Evolutionary conservation across 2,113 vertebrate species (phyloP).

Genomic region (Myrmophylax atrothorax): DNA sequence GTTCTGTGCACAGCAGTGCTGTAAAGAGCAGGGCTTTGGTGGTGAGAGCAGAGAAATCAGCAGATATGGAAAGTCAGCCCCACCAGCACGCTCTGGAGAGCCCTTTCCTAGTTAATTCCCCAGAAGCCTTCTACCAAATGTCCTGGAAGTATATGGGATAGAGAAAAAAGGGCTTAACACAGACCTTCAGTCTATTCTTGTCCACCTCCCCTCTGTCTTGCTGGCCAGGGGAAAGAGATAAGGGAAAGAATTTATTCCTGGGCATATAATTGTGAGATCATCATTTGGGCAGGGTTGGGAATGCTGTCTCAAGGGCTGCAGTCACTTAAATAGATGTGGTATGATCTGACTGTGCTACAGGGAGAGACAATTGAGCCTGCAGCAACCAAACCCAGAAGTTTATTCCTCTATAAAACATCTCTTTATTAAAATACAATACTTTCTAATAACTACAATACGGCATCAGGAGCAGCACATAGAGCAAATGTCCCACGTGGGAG

Average conservation of each 20-base stretch:
- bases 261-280: not conserved
- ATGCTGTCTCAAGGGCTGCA: not conserved
- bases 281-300: not conserved
- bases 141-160: not conserved
- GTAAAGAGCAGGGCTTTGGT: not conserved
- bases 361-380: not conserved
- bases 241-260: not conserved
- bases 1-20: not conserved
- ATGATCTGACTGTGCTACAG: not conserved
- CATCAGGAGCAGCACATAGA: not conserved
- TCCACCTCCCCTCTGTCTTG: not conserved
- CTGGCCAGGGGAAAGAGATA: not conserved
- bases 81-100: not conserved
- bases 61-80: not conserved
- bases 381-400: not conserved
- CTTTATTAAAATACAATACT: constrained; percentile 60
- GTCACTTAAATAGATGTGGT: not conserved
- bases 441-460: constrained; percentile 32
- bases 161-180: not conserved
- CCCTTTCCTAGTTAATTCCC: not conserved
- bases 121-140: not conserved
- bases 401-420: constrained; percentile 7
- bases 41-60: not conserved
- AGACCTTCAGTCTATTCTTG: not conserved
- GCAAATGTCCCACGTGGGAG: not conserved